Percentiles rank a stretch among this genome's conserved stretches.
These are phyloP conservation scores for Dryocosmus kuriphilus DNA, from an alignment of 2,888 invertebrate species.

Conservation along the genomic window DNA sequence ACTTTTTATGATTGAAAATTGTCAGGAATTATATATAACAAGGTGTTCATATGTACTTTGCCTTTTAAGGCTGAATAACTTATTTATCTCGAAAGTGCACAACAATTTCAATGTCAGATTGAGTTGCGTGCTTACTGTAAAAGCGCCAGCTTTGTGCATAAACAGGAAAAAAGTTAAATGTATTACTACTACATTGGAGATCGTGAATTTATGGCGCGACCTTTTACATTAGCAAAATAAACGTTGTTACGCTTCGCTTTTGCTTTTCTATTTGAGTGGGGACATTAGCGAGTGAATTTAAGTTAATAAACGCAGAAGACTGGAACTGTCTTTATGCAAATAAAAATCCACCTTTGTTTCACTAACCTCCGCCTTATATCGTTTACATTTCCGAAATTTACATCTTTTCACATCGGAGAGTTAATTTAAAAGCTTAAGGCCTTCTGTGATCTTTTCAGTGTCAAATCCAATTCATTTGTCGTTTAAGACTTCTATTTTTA, in stretches of 20 bases:
- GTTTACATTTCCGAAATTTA: too few relatives aligned
- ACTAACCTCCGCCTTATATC: constrained; percentile 1
- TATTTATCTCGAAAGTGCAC: constrained; percentile 21
- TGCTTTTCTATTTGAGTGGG: constrained; percentile 50
- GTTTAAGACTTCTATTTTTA: neutral
- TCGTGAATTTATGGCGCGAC: constrained; percentile 56
- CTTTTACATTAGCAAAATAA: constrained; percentile 43
- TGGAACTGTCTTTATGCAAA: constrained; percentile 52
- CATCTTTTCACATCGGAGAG: constrained; percentile 7
- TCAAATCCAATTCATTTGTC: neutral
- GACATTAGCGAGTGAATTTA: constrained; percentile 49
- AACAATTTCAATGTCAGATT: constrained; percentile 10
- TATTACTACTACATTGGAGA: constrained; percentile 54
- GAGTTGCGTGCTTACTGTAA: constrained; percentile 25
- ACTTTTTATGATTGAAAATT: too few relatives aligned
- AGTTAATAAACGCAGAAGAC: constrained; percentile 47
- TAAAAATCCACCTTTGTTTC: constrained; percentile 49
- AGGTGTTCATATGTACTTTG: neutral
- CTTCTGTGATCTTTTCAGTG: neutral
- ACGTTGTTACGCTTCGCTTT: constrained; percentile 42
- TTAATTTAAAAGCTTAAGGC: constrained; percentile 3
- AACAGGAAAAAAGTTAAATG: constrained; percentile 21
- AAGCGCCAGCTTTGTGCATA: constrained; percentile 12
- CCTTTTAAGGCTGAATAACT: constrained; percentile 10
- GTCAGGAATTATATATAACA: neutral